Percentiles rank a stretch among this genome's conserved stretches.
Conservation (phyloP, 2,113 vertebrate species). For the Tachysurus fulvidraco region DNA sequence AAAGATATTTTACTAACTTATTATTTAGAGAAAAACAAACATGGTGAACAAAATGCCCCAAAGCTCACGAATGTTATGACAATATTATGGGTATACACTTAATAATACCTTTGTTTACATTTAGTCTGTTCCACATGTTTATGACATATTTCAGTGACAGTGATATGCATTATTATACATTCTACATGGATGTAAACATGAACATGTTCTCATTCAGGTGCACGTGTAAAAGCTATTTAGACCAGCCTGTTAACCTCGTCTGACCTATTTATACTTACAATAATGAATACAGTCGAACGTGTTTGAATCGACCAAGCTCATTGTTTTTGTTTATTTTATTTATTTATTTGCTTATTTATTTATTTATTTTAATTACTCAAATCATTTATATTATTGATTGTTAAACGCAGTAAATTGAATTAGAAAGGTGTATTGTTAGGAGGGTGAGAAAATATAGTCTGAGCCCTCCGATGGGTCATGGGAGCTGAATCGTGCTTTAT, state of each 20-base stretch:
- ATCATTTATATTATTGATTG: background rate
- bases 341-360: background rate
- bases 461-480: background rate
- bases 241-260: too few species aligned
- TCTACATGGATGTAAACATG: too few species aligned
- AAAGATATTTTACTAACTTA: background rate
- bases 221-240: background rate
- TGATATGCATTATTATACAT: too few species aligned
- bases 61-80: background rate
- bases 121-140: background rate
- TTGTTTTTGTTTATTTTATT: too few species aligned
- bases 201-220: too few species aligned
- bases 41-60: background rate
- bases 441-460: background rate
- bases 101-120: background rate
- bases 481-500: slow-evolving; percentile 1
- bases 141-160: background rate
- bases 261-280: background rate
- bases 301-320: background rate
- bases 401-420: background rate
- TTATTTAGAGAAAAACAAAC: background rate
- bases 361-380: background rate
- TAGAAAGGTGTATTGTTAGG: background rate
- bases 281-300: background rate
- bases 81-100: background rate